Evolutionary conservation across 2,113 vertebrate genomes (phyloP), one percentile per base, ranked within the genome.

Genomic region (Lonchura striata): DNA sequence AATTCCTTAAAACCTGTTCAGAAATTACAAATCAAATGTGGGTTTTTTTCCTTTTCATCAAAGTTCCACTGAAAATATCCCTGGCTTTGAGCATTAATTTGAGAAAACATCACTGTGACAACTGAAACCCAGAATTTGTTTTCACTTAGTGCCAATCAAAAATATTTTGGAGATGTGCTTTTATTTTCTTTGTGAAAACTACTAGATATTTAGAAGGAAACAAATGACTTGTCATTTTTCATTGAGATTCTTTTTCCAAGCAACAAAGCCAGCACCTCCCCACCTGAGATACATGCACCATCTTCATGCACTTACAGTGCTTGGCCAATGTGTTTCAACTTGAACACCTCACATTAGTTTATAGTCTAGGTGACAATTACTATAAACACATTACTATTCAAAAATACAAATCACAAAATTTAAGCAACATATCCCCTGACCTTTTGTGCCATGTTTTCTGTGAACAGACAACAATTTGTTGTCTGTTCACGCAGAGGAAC

Each of bases 371-470:
- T 76, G 59, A 46, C 17, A 52, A 35, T 28, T 33, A 41, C 31
- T 59, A 63, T 47, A 46, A 66, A 59, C 6, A 27, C 15, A 30
- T 15, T 47, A 57, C 15, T 68, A 52, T 31, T 18, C 41, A 85
- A 66, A 76, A 56, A 18, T 1, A 6, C 8, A 9, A 2, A 16
- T 13, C 18, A 44, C 18, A 47, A 52, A 31, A 70, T 41, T 15
- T 33, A 66, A 83, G 16, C 0, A 11, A 74, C 20, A 18, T 54
- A 74, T 37, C 20, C 35, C 27, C 60, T 46, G 69, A 33, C n/a
- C 25, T 71, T 66, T 35, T 27, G 39, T 13, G 46, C 11, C 0
- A 0, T 33, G 37, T 69, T 59, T 92, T 78, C 41, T 0, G 0
- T 2, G n/a, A n/a, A n/a, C n/a, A n/a, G n/a, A n/a, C n/a, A 6